Conservation (phyloP, 2,113 vertebrate species). For the Petrocephalus zakoni region DNA sequence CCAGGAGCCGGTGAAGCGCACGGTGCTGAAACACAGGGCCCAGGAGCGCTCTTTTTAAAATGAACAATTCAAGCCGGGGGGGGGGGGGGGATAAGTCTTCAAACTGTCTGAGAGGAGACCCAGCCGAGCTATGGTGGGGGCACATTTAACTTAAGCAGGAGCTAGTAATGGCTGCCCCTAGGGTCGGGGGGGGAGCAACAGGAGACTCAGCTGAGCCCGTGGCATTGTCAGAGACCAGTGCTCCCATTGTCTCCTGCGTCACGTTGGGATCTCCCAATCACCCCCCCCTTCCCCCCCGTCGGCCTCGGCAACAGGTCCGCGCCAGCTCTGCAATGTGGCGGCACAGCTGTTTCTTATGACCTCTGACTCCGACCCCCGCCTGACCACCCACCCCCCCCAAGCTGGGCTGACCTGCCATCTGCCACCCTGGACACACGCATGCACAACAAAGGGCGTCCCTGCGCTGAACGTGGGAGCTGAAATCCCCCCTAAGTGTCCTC, state of each 20-base stretch:
- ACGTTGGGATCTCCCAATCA: neutral
- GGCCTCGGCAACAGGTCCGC: slow-evolving; percentile 11
- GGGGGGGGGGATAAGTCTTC: neutral
- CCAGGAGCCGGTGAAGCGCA: neutral
- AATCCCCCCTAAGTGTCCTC: neutral
- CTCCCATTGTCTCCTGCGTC: neutral
- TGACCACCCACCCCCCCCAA: neutral
- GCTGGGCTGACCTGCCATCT: slow-evolving; percentile 3
- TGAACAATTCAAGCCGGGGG: neutral
- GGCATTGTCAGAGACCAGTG: neutral
- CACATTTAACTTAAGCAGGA: neutral
- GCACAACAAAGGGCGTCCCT: neutral
- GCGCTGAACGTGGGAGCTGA: neutral
- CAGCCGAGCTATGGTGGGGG: neutral
- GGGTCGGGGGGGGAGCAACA: neutral
- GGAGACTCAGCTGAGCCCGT: no score
- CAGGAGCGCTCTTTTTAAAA: neutral
- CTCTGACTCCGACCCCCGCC: neutral
- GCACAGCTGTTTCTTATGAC: slow-evolving; percentile 9
- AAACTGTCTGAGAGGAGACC: neutral
- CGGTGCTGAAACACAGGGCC: neutral
- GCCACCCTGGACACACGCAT: neutral
- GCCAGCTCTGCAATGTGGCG: slow-evolving; percentile 11
- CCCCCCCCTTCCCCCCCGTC: neutral
- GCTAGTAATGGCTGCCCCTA: neutral